A percentile compares a stretch with the other conserved stretches of the same genome.
Evolutionary conservation across 2,113 vertebrate genomes (phyloP).

Genomic region (Petaurus breviceps): DNA sequence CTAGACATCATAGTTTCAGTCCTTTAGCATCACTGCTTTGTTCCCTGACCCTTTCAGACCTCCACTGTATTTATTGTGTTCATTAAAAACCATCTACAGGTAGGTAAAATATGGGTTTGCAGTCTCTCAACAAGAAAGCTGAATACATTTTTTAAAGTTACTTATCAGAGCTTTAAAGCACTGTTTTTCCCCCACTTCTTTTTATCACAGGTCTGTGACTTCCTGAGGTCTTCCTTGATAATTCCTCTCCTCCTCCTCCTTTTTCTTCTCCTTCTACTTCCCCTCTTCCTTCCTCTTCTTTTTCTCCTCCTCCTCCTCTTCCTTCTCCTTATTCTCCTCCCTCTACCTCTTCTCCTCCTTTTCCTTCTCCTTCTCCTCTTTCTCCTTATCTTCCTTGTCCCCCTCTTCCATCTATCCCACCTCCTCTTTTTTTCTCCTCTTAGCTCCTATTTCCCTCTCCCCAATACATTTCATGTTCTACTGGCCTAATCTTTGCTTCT

Average conservation of each 20-base stretch:
- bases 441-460: neutral
- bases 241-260: neutral
- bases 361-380: neutral
- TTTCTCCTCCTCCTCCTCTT: neutral
- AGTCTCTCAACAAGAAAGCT: neutral
- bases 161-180: neutral
- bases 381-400: neutral
- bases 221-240: neutral
- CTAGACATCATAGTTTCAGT: neutral
- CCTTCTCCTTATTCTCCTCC: neutral
- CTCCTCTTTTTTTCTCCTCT: neutral
- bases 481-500: neutral
- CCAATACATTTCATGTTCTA: neutral
- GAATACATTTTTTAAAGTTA: neutral
- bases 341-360: neutral
- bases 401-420: neutral
- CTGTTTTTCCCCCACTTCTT: neutral
- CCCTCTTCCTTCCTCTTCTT: neutral
- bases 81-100: conserved; percentile 11
- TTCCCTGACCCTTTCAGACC: neutral
- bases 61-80: neutral
- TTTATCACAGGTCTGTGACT: neutral
- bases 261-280: neutral
- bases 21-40: neutral
- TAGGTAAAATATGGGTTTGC: neutral